Evolutionary conservation across 2,113 vertebrate genomes (phyloP), one percentile per base, ranked within the genome.

Genomic region (Bolborhynchus lineola): DNA sequence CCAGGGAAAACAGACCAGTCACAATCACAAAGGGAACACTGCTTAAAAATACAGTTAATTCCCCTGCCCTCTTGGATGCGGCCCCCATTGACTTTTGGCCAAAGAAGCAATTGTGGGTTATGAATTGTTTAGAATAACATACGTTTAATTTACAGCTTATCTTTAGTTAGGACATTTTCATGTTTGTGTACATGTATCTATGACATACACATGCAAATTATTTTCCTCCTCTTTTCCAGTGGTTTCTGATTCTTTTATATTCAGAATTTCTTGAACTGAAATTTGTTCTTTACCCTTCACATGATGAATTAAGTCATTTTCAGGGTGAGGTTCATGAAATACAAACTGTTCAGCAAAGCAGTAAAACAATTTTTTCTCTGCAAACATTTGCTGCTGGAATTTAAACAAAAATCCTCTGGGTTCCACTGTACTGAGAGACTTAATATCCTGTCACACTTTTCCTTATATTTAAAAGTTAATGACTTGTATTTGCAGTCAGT

Each of bases 401-500:
- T 96, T n/a, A 88, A 96, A 88, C 46, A 90, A 82, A 94, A 95
- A 37, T 90, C 77, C 46, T 88, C 81, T 88, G 85, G 23, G 69
- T 76, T 93, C 47, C 21, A 15, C 42, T 70, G 46, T 60, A 47
- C 60, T 80, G 67, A 69, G 49, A 90, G 31, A 64, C 87, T 89
- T 65, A 69, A 92, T 94, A 85, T 11, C 37, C 49, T 85, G 46
- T 63, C 89, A 77, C 59, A 74, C 33, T 82, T 88, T 63, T 86
- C 71, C 41, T 44, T 71, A 21, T 59, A 71, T 94, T 96, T 92
- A 94, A 94, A 94, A 96, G 93, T 88, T 80, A 95, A 95, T 93
- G 21, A 55, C 90, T 95, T 70, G 39, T 70, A 28, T 92, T 91
- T 95, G 84, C 82, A 90, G 78, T 76, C 74, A 72, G 47, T 69